Evolutionary conservation across 2,888 invertebrate genomes (phyloP).

Genomic region (Calliphora vomitoria): DNA sequence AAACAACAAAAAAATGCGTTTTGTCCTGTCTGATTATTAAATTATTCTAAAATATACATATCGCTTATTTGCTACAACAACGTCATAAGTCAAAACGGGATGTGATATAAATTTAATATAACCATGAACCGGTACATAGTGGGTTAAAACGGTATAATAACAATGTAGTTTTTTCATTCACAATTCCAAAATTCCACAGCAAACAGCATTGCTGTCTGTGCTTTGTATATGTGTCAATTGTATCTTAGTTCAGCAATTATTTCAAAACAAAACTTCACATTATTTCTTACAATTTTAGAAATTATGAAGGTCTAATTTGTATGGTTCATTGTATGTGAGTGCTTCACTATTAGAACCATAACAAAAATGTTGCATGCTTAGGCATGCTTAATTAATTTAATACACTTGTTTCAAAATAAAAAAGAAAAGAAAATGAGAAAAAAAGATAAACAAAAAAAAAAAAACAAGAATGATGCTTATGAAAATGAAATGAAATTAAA

Average conservation of each 20-base stretch:
- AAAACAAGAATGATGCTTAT: conserved; percentile 58
- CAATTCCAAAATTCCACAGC: conserved; percentile 42
- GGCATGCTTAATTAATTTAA: conserved; percentile 77
- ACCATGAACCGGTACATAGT: too few relatives aligned
- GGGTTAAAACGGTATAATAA: conserved; percentile 35
- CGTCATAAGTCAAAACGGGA: too few relatives aligned
- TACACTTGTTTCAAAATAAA: conserved; percentile 25
- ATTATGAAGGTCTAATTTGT: conserved; percentile 82
- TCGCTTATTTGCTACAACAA: too few relatives aligned
- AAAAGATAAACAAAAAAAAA: neutral
- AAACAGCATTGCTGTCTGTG: neutral
- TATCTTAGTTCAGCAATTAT: neutral
- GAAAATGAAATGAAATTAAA: conserved; percentile 73
- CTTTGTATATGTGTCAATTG: conserved; percentile 75
- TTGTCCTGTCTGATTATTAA: too few relatives aligned
- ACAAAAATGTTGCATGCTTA: conserved; percentile 11
- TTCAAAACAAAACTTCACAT: neutral
- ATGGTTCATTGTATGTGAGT: neutral
- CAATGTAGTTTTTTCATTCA: neutral
- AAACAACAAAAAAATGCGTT: too few relatives aligned
- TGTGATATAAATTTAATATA: too few relatives aligned
- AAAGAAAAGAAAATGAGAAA: neutral
- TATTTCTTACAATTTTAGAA: conserved; percentile 73
- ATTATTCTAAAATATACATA: too few relatives aligned
- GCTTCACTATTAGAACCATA: conserved; percentile 13